phyloP scores from a whole-genome alignment of 2,888 invertebrate species.

The Argyra leucocephala region DNA sequence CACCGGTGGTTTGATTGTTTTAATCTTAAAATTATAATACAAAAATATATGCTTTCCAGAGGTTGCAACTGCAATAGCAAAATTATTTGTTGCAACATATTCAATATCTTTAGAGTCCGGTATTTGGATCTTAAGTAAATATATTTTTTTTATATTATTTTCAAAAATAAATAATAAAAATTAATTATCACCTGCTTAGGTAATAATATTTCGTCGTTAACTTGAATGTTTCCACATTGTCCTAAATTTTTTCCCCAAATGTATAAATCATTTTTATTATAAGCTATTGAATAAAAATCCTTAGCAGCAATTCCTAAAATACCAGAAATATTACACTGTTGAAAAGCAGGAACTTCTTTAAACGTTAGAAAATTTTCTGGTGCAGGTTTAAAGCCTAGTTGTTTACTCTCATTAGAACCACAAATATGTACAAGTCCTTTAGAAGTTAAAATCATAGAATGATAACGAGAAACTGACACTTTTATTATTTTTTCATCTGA shows the following conservation, averaged over 20 bases:
- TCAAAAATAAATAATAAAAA: neutral
- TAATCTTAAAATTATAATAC: constrained; percentile 34
- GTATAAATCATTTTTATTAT: constrained; percentile 54
- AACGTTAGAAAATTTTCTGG: constrained; percentile 41
- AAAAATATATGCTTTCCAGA: constrained; percentile 32
- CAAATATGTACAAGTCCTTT: constrained; percentile 45
- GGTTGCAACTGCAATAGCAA: constrained; percentile 35
- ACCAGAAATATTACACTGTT: constrained; percentile 41
- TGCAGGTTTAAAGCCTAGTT: constrained; percentile 52
- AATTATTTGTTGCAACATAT: constrained; percentile 41
- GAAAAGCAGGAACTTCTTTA: constrained; percentile 35
- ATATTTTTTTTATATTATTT: neutral
- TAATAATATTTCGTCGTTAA: constrained; percentile 26
- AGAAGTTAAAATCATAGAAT: constrained; percentile 39
- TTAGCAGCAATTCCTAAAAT: constrained; percentile 55
- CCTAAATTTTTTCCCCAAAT: constrained; percentile 78
- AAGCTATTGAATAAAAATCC: constrained; percentile 61
- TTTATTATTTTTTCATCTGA: constrained; percentile 34
- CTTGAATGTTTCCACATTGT: constrained; percentile 53
- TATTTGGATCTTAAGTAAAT: neutral
- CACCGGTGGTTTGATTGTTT: constrained; percentile 36
- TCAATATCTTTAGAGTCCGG: constrained; percentile 24
- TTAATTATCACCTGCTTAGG: constrained; percentile 30
- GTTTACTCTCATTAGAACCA: constrained; percentile 56
- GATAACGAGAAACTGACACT: constrained; percentile 37